phyloP scores from a whole-genome alignment of 1,140 invertebrate genomes.

The Bombus balteatus region DNA sequence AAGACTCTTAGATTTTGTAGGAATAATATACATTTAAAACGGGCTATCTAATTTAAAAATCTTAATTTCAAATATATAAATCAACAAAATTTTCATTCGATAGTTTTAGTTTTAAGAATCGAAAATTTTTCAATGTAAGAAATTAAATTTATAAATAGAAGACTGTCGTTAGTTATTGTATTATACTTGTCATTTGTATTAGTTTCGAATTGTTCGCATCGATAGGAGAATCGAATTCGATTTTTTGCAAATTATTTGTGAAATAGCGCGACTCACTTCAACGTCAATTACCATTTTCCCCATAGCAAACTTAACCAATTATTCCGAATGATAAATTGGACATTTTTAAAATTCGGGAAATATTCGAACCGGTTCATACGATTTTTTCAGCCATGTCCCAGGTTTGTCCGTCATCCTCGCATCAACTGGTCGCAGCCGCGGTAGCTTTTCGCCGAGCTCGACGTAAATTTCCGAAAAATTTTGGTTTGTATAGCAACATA shows the following conservation, averaged over 20 bases:
- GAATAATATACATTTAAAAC: neutral
- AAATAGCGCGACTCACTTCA: conserved; percentile 36
- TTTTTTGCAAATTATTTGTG: conserved; percentile 30
- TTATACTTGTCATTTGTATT: neutral
- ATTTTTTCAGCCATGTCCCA: conserved; percentile 66
- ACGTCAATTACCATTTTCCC: conserved; percentile 22
- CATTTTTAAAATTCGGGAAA: conserved; percentile 37
- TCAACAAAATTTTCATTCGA: neutral
- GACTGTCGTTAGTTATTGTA: neutral
- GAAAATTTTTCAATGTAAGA: neutral
- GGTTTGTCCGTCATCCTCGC: conserved; percentile 70
- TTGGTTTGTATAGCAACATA: conserved; percentile 38
- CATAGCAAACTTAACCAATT: conserved; percentile 33
- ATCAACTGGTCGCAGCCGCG: conserved; percentile 70
- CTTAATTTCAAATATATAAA: neutral
- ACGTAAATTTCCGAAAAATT: conserved; percentile 73
- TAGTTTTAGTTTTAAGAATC: neutral
- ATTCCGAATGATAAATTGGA: conserved; percentile 8
- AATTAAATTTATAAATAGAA: neutral
- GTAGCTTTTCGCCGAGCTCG: conserved; percentile 73
- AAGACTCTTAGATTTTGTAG: neutral
- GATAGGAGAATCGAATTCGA: conserved; percentile 6
- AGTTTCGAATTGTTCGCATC: conserved; percentile 1
- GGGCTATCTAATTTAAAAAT: neutral
- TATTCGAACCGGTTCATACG: conserved; percentile 27